These are phyloP conservation scores for Drosophila phalerata DNA, from an alignment of 2,888 invertebrate genomes.

Conservation along the genomic window DNA sequence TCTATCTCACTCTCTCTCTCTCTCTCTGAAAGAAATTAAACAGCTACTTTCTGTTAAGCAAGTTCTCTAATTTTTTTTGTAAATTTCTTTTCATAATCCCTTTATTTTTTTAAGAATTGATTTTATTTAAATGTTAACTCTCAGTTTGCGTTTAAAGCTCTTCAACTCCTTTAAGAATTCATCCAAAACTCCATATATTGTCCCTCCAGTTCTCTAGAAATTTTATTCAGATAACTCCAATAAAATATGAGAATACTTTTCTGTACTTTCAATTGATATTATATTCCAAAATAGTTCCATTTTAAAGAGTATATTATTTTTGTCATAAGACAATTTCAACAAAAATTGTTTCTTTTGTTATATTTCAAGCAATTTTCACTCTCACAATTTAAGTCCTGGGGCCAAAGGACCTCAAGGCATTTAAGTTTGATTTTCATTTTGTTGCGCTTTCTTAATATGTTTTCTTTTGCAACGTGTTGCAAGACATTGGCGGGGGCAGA, in stretches of 20 bases:
- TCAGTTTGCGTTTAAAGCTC: not conserved
- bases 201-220: too few species aligned
- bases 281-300: too few species aligned
- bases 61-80: not conserved
- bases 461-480: constrained; percentile 48
- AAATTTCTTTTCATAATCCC: constrained; percentile 22
- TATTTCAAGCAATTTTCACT: constrained; percentile 11
- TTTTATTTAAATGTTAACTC: too few species aligned
- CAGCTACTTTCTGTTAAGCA: not conserved
- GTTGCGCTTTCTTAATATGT: constrained; percentile 68
- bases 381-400: constrained; percentile 19
- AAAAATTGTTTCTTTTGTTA: not conserved
- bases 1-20: too few species aligned
- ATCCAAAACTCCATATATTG: not conserved
- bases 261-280: too few species aligned
- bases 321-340: not conserved
- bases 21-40: too few species aligned
- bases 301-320: constrained; percentile 8
- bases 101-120: not conserved
- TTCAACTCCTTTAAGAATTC: not conserved
- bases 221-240: too few species aligned
- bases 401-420: constrained; percentile 17
- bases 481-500: constrained; percentile 1
- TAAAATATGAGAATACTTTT: too few species aligned
- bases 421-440: constrained; percentile 66